Percentiles rank a stretch among this genome's conserved stretches.
phyloP scores from a whole-genome alignment of 2,113 vertebrate genomes.

The Madoqua kirkii region DNA sequence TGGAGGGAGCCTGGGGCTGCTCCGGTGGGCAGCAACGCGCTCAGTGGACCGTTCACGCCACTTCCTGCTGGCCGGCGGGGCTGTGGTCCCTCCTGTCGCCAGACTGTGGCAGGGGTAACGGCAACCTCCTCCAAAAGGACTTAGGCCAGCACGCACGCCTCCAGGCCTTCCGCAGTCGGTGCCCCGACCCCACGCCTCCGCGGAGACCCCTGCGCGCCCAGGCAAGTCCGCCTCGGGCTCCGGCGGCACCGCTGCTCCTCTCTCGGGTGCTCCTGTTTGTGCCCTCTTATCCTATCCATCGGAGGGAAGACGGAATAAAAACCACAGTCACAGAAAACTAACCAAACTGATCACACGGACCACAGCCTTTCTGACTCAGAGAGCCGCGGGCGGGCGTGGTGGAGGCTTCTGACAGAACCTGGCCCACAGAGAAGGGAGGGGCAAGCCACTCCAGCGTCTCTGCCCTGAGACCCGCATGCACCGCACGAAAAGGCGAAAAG shows the following conservation, averaged over 20 bases:
- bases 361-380: background rate
- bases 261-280: background rate
- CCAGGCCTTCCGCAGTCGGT: background rate
- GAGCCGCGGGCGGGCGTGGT: fast-evolving
- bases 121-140: background rate
- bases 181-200: background rate
- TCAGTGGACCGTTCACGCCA: background rate
- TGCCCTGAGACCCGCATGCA: background rate
- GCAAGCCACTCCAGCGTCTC: background rate
- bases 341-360: background rate
- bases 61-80: background rate
- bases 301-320: background rate
- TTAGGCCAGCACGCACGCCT: fast-evolving
- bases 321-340: background rate
- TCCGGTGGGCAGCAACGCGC: background rate
- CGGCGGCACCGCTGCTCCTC: fast-evolving
- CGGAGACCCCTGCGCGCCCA: fast-evolving
- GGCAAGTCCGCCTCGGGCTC: background rate
- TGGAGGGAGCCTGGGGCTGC: background rate
- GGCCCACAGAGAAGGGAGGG: background rate
- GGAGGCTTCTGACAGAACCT: background rate
- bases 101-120: background rate
- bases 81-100: background rate
- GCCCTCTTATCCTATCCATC: background rate
- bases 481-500: background rate